Conservation (phyloP, 2,113 vertebrate species). For the Emydocephalus ijimae region DNA sequence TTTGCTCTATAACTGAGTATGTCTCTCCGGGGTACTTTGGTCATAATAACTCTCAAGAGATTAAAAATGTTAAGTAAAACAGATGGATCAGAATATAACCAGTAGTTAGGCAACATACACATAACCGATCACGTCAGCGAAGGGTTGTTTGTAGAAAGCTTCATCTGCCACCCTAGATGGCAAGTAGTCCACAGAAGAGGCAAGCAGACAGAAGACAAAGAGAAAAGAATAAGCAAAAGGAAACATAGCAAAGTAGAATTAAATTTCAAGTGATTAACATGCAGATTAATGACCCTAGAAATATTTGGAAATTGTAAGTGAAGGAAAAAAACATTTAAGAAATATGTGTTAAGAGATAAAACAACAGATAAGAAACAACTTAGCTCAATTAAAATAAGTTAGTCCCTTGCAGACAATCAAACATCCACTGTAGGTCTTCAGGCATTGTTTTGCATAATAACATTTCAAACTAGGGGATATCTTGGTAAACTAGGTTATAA, state of each 20-base stretch:
- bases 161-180: conserved; percentile 98
- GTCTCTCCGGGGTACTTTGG: not conserved
- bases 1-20: not conserved
- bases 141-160: conserved; percentile 99
- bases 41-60: not conserved
- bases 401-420: not conserved
- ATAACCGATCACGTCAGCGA: conserved; percentile 99
- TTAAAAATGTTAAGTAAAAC: conserved; percentile 45
- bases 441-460: not conserved
- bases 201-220: conserved; percentile 84
- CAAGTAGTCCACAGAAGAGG: conserved; percentile 82
- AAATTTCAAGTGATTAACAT: conserved; percentile 20
- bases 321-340: not conserved
- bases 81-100: conserved; percentile 69
- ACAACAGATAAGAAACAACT: not conserved
- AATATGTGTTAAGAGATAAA: not conserved
- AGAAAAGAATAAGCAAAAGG: conserved; percentile 82
- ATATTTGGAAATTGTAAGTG: not conserved
- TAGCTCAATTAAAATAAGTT: not conserved
- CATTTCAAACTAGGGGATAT: not conserved
- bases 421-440: not conserved
- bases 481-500: not conserved
- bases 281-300: not conserved
- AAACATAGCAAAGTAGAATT: conserved; percentile 50
- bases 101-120: conserved; percentile 99